Conservation (phyloP, 2,888 invertebrate genomes). For the Oegoconia quadripuncta region DNA sequence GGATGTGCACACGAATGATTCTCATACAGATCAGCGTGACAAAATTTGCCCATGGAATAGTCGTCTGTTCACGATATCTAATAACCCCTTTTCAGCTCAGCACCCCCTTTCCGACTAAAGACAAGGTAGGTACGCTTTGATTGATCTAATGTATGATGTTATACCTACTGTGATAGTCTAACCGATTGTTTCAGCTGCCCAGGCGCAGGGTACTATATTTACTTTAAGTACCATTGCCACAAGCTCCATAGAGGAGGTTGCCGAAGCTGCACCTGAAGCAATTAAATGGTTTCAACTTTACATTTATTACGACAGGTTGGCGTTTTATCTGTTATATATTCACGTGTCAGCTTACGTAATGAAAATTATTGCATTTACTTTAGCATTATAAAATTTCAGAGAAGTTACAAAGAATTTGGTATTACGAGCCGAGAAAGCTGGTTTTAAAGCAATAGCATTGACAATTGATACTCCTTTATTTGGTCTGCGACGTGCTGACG, state of each 20-base stretch:
- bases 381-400: slow-evolving; percentile 47
- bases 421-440: slow-evolving; percentile 86
- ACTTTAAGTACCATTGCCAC: slow-evolving; percentile 93
- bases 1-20: too few species aligned
- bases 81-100: too few species aligned
- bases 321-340: slow-evolving; percentile 14
- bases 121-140: too few species aligned
- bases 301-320: slow-evolving; percentile 89
- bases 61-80: too few species aligned
- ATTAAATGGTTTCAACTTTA: slow-evolving; percentile 96
- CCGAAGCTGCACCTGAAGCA: slow-evolving; percentile 85
- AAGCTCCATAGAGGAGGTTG: slow-evolving; percentile 92
- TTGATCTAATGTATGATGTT: too few species aligned
- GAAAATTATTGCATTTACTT: neutral
- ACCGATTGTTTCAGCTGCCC: slow-evolving; percentile 86
- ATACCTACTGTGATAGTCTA: too few species aligned
- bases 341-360: neutral
- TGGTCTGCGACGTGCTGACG: slow-evolving; percentile 89
- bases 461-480: slow-evolving; percentile 94
- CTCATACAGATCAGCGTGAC: too few species aligned
- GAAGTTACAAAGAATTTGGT: slow-evolving; percentile 85
- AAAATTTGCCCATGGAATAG: too few species aligned
- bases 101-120: too few species aligned
- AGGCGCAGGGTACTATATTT: slow-evolving; percentile 85
- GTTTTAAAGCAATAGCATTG: slow-evolving; percentile 91